Evolutionary conservation across 2,797 vertebrate genomes (phyloP).

Genomic region (Pterois miles): DNA sequence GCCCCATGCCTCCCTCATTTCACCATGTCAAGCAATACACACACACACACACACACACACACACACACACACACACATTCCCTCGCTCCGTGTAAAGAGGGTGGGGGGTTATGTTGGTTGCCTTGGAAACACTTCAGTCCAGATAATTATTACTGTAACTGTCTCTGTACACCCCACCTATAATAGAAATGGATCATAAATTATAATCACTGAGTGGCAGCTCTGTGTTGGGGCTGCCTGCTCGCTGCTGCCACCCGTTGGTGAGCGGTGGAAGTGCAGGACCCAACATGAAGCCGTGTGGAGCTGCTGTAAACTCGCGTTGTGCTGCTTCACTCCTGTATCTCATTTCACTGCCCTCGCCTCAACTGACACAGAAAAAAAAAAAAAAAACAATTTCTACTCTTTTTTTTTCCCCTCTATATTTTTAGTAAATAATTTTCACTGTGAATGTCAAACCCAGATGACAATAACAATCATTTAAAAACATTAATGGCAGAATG

Average conservation of each 20-base stretch:
- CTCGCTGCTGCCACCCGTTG: constrained; percentile 90
- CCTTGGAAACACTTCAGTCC: constrained; percentile 97
- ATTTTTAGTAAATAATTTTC: constrained; percentile 64
- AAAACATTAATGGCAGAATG: constrained; percentile 83
- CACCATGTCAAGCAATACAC: constrained; percentile 89
- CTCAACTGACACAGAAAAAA: constrained; percentile 59
- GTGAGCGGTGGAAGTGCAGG: constrained; percentile 49
- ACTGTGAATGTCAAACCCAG: constrained; percentile 70
- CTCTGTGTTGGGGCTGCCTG: constrained; percentile 79
- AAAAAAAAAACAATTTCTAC: constrained; percentile 34
- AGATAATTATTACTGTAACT: constrained; percentile 99
- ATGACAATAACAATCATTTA: constrained; percentile 83
- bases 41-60: constrained; percentile 51
- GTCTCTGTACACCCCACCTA: constrained; percentile 98
- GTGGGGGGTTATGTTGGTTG: constrained; percentile 82
- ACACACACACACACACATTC: constrained; percentile 42
- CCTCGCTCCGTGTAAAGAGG: constrained; percentile 44
- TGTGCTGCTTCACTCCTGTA: not conserved
- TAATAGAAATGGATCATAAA: constrained; percentile 99
- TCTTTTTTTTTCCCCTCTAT: constrained; percentile 44
- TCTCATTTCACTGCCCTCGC: constrained; percentile 52
- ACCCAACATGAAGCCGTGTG: not conserved
- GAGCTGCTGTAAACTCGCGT: not conserved
- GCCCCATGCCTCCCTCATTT: constrained; percentile 79
- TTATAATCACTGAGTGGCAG: constrained; percentile 93